Base-by-base conservation (phyloP, 2,113 vertebrate genomes). In the Chroicocephalus ridibundus region DNA sequence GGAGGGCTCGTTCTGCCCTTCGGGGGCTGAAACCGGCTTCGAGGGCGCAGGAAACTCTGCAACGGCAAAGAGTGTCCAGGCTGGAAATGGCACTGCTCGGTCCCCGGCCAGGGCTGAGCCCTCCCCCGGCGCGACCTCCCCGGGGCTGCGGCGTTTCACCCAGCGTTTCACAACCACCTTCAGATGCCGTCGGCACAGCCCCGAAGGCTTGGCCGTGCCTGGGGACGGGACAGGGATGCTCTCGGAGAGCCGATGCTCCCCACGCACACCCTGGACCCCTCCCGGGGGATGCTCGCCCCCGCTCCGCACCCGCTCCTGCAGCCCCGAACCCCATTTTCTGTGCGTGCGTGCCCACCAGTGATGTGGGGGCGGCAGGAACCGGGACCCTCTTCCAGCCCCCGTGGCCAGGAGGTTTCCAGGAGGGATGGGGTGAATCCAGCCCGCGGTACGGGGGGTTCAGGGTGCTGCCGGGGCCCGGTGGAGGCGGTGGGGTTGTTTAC, bases 371-470 rank as follows among this genome's bases (percentile, higher is more conserved):
- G 4, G 32, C 42, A n/a, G 47, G 31, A 66, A 17, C 52, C 6
- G 1, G 17, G 40, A 29, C 22, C n/a, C 25, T 52, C 31, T 11
- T 5, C 70, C 69, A 49, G 15, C 25, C n/a, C 25, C 32, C 9
- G 2, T 1, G 7, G 15, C 3, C 29, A 1, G 79, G 36, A n/a
- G 38, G 3, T 72, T 15, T 3, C 2, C 17, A 26, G 82, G 17
- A 17, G 74, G 68, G 32, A 11, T 25, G 71, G 36, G 38, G 22
- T 20, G n/a, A 26, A 3, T 27, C 15, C 7, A 1, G 62, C 36
- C 25, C 5, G 1, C 0, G 4, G 22, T 47, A 6, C 8, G 4
- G 10, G 8, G 29, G 9, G 9, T 6, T 34, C 6, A 6, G 2
- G 6, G 25, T 49, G 5, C 36, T 7, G 18, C 3, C 1, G 15